phyloP scores from a whole-genome alignment of 2,113 vertebrate species.

The Mesocricetus auratus region DNA sequence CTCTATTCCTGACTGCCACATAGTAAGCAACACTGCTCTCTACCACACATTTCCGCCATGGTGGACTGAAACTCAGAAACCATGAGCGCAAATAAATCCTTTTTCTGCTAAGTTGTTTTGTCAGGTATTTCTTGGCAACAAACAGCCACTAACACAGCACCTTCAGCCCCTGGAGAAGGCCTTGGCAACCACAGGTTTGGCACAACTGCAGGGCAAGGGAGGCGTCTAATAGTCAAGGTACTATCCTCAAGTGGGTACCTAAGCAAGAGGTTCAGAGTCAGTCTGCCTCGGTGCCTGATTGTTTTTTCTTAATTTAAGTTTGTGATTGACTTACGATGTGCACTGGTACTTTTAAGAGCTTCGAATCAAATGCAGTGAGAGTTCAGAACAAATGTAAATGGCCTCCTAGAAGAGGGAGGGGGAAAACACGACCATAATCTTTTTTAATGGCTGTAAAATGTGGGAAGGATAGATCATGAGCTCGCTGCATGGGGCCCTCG shows the following conservation, averaged over 20 bases:
- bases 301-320: constrained; percentile 89
- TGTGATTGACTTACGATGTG: constrained; percentile 88
- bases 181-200: not conserved
- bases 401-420: constrained; percentile 87
- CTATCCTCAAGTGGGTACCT: constrained; percentile 52
- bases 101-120: not conserved
- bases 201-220: not conserved
- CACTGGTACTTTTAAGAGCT: constrained; percentile 89
- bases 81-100: not conserved
- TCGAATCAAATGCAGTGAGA: constrained; percentile 88
- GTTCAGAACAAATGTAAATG: constrained; percentile 91
- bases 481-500: constrained; percentile 89
- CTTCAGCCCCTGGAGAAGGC: not conserved
- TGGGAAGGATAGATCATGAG: constrained; percentile 89
- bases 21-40: not conserved
- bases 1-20: not conserved
- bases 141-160: not conserved
- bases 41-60: not conserved
- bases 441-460: constrained; percentile 89
- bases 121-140: not conserved
- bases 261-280: constrained; percentile 80
- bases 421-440: constrained; percentile 84
- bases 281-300: constrained; percentile 69
- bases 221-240: not conserved
- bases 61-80: not conserved